phyloP scores from a whole-genome alignment of 2,797 vertebrate species.

The Myotis findleyi region DNA sequence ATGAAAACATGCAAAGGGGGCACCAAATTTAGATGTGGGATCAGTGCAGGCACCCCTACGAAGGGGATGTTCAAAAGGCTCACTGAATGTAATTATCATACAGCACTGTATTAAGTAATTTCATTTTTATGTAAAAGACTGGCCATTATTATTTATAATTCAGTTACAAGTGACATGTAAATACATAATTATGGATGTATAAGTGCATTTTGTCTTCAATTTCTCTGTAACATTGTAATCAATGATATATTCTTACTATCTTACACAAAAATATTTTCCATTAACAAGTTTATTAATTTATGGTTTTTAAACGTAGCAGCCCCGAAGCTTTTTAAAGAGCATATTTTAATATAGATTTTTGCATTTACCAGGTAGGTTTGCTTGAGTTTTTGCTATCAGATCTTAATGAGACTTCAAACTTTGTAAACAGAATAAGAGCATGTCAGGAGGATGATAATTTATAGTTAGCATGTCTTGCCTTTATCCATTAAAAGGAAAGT shows the following conservation, averaged over 20 bases:
- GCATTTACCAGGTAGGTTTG: background rate
- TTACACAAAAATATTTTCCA: background rate
- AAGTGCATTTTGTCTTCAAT: background rate
- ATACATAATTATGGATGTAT: background rate
- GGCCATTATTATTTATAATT: background rate
- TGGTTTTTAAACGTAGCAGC: background rate
- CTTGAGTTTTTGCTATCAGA: conserved; percentile 27
- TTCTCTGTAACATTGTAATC: background rate
- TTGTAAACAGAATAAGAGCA: background rate
- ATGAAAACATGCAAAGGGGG: background rate
- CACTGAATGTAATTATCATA: background rate
- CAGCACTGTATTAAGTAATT: background rate
- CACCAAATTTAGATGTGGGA: background rate
- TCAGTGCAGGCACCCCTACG: background rate
- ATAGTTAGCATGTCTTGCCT: background rate
- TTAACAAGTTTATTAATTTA: background rate
- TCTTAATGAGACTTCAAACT: conserved; percentile 49
- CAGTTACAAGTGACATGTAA: background rate
- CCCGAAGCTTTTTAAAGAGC: background rate
- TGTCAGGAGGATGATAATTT: background rate
- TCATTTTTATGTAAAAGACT: background rate
- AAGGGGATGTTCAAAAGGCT: background rate
- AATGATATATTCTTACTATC: background rate
- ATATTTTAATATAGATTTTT: conserved; percentile 18
- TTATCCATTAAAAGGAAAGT: background rate